These are phyloP conservation scores for Chrysomallon squamiferum DNA, from an alignment of 1,140 invertebrate species.

Conservation along the genomic window DNA sequence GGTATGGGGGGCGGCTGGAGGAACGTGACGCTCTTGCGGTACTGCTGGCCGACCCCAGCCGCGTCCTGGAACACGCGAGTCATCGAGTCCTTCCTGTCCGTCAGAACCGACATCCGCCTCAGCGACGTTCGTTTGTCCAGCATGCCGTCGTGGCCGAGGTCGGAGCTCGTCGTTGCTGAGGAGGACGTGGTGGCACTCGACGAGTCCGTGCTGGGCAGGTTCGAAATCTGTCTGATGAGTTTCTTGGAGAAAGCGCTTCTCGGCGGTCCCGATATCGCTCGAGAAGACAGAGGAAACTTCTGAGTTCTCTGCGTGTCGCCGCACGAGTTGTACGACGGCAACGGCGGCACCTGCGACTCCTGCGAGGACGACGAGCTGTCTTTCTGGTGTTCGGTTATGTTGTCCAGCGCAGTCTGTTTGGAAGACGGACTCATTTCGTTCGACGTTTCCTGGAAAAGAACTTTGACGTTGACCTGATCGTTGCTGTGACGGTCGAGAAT, in stretches of 20 bases:
- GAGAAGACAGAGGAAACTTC: not conserved
- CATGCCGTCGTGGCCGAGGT: conserved; percentile 6
- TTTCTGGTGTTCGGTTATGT: not conserved
- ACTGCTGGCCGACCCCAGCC: not conserved
- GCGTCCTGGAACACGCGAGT: not conserved
- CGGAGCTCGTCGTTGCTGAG: conserved; percentile 17
- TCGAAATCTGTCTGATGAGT: conserved; percentile 29
- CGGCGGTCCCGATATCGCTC: not conserved
- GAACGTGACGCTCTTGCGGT: conserved; percentile 17
- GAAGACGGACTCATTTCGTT: not conserved
- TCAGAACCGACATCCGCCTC: conserved; percentile 5
- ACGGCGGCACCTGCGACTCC: not conserved
- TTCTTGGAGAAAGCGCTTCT: conserved; percentile 10
- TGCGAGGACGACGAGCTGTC: not conserved
- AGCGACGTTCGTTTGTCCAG: conserved; percentile 1
- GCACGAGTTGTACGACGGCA: not conserved
- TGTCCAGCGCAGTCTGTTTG: not conserved
- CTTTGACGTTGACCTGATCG: conserved; percentile 9
- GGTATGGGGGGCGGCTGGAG: conserved; percentile 6
- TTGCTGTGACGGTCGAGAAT: conserved; percentile 18
- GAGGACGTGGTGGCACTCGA: conserved; percentile 24
- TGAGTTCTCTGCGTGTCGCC: not conserved
- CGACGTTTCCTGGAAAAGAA: conserved; percentile 5
- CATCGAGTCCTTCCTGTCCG: conserved; percentile 9
- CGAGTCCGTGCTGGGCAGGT: conserved; percentile 28